Base-by-base conservation (phyloP, 2,888 invertebrate species). In the Eupithecia dodoneata region DNA sequence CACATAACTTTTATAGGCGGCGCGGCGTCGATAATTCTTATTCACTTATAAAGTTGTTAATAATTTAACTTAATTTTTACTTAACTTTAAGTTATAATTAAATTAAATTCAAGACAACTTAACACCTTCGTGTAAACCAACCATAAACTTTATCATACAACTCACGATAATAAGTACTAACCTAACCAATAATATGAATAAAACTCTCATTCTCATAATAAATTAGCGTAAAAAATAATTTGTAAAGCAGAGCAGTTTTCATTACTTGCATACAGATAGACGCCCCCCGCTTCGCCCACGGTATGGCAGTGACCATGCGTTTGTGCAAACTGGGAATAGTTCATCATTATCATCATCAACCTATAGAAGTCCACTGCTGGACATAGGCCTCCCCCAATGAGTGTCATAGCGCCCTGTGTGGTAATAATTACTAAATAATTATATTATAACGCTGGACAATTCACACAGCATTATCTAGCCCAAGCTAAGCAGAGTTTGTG, bases 221-320 rank as follows among this genome's bases (percentile, higher is more conserved):
- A 69, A 81, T 82, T 75, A 79, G 44, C 69, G 74, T 76, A 45
- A 80, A 76, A 79, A 81, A 77, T 77, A 81, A 42, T 66, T 66
- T 63, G 63, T 80, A 71, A 77, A 81, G 73, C 77, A 75, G 80
- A 52, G 78, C 77, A 80, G 63, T 74, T 77, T 80, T 74, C 78
- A 91, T 92, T 90, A 93, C 92, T 91, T 88, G 88, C 91, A 87
- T 90, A 90, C 89, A 69, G 45, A 87, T 85, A 87, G 69, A 69
- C 83, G 89, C 93, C 78, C 93, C 91, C 91, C 92, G 91, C 90
- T 89, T 85, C 91, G 89, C 92, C 92, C 91, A 92, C 91, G 85
- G 86, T 86, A 77, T 18, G 82, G 84, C 45, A 82, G 89, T 86
- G 81, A 83, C 91, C 87, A 90, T 12, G 13, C n/a, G 12, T 63